phyloP scores from a whole-genome alignment of 2,113 vertebrate genomes.

The Ardeotis arabs region DNA sequence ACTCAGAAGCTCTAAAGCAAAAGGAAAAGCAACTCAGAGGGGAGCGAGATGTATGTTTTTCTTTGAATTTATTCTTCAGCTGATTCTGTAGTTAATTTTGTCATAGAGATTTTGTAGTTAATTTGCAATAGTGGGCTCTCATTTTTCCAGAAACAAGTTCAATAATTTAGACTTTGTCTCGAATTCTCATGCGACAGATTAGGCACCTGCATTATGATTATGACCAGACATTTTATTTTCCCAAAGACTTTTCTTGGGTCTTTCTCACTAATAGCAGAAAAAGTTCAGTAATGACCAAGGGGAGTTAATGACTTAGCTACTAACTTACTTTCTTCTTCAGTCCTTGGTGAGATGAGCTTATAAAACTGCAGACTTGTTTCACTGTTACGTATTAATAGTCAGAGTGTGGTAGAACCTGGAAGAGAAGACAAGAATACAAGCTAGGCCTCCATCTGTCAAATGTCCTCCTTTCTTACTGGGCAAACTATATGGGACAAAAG shows the following conservation, averaged over 20 bases:
- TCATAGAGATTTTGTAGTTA: background rate
- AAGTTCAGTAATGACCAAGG: background rate
- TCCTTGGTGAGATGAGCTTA: background rate
- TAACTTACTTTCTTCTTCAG: background rate
- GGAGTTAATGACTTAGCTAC: background rate
- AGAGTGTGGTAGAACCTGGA: background rate
- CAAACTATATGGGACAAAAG: background rate
- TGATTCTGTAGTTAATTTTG: background rate
- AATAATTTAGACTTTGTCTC: background rate
- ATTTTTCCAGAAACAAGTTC: background rate
- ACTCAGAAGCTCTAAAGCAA: background rate
- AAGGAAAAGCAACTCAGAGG: background rate
- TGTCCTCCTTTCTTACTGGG: background rate
- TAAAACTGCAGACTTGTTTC: background rate
- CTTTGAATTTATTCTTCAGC: conserved; percentile 13
- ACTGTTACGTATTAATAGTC: background rate
- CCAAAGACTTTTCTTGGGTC: background rate
- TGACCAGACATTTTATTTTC: background rate
- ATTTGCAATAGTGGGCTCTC: background rate
- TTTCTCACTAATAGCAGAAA: background rate
- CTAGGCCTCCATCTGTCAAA: background rate
- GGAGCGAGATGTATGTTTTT: background rate
- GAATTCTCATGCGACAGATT: background rate
- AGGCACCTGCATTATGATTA: background rate
- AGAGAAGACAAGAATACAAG: background rate